phyloP scores from a whole-genome alignment of 2,113 vertebrate species.

The Phalacrocorax aristotelis region DNA sequence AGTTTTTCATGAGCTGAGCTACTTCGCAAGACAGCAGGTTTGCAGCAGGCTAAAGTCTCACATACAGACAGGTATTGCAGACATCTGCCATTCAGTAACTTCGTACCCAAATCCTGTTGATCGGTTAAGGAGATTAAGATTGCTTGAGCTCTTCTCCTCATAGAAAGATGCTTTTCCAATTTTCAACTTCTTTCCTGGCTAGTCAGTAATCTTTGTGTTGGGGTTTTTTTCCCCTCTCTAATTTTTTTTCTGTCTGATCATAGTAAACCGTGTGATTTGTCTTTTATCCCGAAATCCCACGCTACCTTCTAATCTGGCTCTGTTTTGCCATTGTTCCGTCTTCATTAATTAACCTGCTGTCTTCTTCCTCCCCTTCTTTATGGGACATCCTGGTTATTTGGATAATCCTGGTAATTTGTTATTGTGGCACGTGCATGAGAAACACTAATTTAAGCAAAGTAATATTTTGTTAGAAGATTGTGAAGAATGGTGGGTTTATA shows the following conservation, averaged over 20 bases:
- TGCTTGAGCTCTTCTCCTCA: background rate
- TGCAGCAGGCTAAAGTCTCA: background rate
- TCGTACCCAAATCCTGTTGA: background rate
- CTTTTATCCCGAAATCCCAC: background rate
- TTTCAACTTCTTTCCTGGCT: background rate
- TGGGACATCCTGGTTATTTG: background rate
- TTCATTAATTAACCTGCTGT: background rate
- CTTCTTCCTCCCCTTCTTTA: background rate
- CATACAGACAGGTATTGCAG: background rate
- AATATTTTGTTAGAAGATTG: background rate
- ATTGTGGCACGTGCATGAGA: background rate
- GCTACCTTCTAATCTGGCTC: background rate
- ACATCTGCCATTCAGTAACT: background rate
- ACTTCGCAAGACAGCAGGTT: background rate
- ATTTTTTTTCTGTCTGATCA: background rate
- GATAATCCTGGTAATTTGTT: background rate
- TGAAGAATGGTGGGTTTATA: background rate
- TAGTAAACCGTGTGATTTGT: background rate
- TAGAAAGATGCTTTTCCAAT: background rate
- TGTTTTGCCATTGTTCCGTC: background rate
- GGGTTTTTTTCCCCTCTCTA: fast-evolving
- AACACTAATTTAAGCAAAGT: background rate
- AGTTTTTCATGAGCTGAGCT: background rate
- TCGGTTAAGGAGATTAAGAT: background rate
- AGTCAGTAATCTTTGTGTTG: background rate